Conservation (phyloP, 2,888 invertebrate genomes). For the Lycaena phlaeas region DNA sequence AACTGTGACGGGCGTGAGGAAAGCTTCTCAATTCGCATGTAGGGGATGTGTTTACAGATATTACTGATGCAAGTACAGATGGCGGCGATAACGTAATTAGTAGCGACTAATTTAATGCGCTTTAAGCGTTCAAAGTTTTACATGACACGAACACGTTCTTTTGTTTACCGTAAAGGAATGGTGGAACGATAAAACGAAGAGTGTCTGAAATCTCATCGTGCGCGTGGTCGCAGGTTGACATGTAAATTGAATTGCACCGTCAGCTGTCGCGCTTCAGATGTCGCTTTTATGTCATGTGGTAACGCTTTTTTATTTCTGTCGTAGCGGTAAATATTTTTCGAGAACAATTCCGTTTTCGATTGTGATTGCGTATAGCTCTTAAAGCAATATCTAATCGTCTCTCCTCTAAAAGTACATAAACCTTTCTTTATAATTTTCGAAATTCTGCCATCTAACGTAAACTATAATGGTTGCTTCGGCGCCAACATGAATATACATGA, state of each 20-base stretch:
- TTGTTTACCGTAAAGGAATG: slow-evolving; percentile 19
- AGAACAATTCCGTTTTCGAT: too few species aligned
- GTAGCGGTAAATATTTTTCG: too few species aligned
- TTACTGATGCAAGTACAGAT: slow-evolving; percentile 48
- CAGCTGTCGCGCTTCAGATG: slow-evolving; percentile 26
- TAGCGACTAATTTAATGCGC: slow-evolving; percentile 52
- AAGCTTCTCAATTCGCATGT: slow-evolving; percentile 59
- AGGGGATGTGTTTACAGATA: slow-evolving; percentile 43
- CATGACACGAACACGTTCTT: too few species aligned
- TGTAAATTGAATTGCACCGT: slow-evolving; percentile 48
- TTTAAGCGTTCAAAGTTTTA: slow-evolving; percentile 34
- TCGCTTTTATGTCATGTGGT: slow-evolving; percentile 11
- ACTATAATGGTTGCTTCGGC: too few species aligned
- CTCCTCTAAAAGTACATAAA: too few species aligned
- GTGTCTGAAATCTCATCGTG: slow-evolving; percentile 44
- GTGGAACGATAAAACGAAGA: slow-evolving; percentile 24
- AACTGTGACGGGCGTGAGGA: slow-evolving; percentile 60
- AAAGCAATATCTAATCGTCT: too few species aligned
- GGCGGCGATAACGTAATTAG: slow-evolving; percentile 53
- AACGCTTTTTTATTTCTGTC: slow-evolving; percentile 1
- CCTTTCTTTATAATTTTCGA: too few species aligned
- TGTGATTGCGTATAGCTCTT: too few species aligned
- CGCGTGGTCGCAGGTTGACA: slow-evolving; percentile 34
- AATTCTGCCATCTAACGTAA: too few species aligned
- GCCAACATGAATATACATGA: too few species aligned